Conservation (phyloP, 2,888 invertebrate species). For the Cheilosia impressa region DNA sequence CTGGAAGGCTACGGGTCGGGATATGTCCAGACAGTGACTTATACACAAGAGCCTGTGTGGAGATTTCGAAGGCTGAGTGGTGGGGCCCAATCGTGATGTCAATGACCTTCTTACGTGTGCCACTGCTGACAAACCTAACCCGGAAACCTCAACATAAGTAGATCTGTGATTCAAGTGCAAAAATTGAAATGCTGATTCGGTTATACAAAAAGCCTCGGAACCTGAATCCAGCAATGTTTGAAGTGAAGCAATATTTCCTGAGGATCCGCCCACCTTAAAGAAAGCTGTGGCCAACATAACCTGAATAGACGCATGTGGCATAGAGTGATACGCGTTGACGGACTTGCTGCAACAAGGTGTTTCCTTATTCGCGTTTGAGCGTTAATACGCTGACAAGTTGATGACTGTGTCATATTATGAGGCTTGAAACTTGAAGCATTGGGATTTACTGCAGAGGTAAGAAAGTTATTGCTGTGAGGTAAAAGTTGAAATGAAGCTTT, state of each 20-base stretch:
- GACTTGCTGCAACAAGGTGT: not conserved
- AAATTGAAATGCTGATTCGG: not conserved
- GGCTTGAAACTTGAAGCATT: not conserved
- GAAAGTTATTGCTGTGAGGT: not conserved
- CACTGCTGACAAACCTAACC: conserved; percentile 29
- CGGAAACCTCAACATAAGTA: no score
- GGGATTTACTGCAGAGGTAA: not conserved
- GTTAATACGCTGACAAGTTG: not conserved
- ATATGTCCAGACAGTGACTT: conserved; percentile 37
- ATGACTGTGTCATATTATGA: not conserved
- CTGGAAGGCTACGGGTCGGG: conserved; percentile 12
- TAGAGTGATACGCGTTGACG: conserved; percentile 10
- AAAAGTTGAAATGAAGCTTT: not conserved
- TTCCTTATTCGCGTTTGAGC: not conserved
- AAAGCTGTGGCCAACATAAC: conserved; percentile 12
- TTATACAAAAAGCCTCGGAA: conserved; percentile 7
- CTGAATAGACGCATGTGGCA: not conserved
- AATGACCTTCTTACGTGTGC: conserved; percentile 18
- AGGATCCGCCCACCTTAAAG: conserved; percentile 4
- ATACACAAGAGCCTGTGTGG: conserved; percentile 18
- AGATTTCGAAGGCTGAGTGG: not conserved
- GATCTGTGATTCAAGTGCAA: no score
- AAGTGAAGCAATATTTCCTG: conserved; percentile 1
- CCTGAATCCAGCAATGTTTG: conserved; percentile 9
- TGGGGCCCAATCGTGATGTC: not conserved